These are phyloP conservation scores for Styela plicata DNA, from an alignment of 23 tunicate genomes.

Conservation along the genomic window DNA sequence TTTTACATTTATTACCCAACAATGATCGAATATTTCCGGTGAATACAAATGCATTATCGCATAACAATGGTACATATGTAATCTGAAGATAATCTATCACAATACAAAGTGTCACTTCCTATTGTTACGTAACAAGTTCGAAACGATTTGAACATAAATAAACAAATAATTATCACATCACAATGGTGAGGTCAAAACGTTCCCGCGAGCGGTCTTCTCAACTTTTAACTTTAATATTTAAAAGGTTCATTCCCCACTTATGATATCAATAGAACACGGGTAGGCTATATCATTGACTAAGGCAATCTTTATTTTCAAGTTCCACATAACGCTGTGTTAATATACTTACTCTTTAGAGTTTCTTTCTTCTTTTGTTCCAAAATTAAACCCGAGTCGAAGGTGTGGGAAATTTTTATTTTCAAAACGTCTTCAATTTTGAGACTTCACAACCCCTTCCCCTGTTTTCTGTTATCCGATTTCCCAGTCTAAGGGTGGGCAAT, in stretches of 20 bases:
- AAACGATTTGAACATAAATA: not conserved
- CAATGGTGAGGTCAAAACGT: not conserved
- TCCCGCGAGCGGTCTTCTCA: not conserved
- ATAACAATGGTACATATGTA: not conserved
- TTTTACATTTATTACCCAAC: not conserved
- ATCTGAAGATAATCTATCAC: not conserved
- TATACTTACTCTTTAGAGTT: no score
- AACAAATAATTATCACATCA: not conserved
- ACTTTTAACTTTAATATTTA: not conserved
- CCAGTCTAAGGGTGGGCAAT: no score
- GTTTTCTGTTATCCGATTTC: no score
- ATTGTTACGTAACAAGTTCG: not conserved
- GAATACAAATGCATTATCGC: not conserved
- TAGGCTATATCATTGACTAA: no score
- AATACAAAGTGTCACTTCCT: not conserved
- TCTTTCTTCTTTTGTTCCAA: no score
- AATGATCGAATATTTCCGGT: not conserved
- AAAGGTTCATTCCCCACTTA: not conserved
- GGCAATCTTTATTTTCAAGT: no score
- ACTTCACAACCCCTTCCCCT: no score
- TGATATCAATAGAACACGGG: not conserved
- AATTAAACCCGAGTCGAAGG: no score
- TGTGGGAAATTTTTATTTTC: no score
- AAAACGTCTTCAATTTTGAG: no score
- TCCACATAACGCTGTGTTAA: no score